Conservation (phyloP, 1,140 invertebrate species). For the Pseudoatta argentina region DNA sequence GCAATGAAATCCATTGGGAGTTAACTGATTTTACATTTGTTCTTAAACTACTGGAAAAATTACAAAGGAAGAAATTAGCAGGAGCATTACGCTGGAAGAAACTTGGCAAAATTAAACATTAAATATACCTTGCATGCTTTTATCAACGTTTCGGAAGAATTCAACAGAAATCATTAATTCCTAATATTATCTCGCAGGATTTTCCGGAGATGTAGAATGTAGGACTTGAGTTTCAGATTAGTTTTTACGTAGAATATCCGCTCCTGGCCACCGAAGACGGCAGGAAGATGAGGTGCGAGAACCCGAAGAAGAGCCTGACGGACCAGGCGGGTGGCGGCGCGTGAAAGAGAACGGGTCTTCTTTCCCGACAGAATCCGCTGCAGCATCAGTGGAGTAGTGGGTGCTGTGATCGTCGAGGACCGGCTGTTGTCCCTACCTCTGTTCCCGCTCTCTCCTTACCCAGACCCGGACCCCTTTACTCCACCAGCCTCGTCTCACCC, state of each 20-base stretch:
- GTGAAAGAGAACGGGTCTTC: slow-evolving; percentile 28
- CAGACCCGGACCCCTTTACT: neutral
- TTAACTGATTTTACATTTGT: neutral
- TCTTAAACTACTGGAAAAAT: neutral
- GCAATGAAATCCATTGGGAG: neutral
- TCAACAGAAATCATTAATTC: neutral
- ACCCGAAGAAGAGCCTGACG: neutral
- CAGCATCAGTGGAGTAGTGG: slow-evolving; percentile 81
- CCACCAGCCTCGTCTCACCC: slow-evolving; percentile 17
- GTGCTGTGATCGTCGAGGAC: slow-evolving; percentile 80
- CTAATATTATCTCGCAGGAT: neutral
- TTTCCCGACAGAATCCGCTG: slow-evolving; percentile 75
- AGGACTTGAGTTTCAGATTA: slow-evolving; percentile 12
- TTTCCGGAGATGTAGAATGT: neutral
- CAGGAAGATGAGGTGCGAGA: slow-evolving; percentile 55
- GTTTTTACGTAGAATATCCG: slow-evolving; percentile 17
- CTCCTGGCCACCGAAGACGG: slow-evolving; percentile 27
- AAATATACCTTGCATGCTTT: neutral
- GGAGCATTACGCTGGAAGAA: neutral
- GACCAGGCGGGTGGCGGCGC: slow-evolving; percentile 8
- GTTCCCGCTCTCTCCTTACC: neutral
- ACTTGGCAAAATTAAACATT: neutral
- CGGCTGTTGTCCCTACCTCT: slow-evolving; percentile 80
- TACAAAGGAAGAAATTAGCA: neutral
- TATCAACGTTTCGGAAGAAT: neutral